Conservation (phyloP, 1,140 invertebrate genomes). For the Drosophila pseudoobscura region DNA sequence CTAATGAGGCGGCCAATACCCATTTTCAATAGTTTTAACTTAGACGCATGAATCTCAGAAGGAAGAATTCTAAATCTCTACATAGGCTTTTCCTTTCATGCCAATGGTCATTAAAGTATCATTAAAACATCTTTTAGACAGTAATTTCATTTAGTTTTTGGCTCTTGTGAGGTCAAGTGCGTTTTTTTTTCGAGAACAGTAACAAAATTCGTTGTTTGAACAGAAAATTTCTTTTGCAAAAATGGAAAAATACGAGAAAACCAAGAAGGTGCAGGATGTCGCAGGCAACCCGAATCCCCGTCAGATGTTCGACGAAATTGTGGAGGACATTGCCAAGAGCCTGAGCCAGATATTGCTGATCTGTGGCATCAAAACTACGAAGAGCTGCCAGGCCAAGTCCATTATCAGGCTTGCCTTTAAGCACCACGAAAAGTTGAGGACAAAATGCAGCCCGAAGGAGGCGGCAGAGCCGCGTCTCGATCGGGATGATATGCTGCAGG, state of each 20-base stretch:
- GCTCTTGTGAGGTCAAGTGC: no score
- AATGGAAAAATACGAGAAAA: no score
- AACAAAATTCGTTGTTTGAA: slow-evolving; percentile 13
- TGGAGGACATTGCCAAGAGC: slow-evolving; percentile 65
- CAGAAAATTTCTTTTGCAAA: not conserved
- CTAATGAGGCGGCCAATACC: no score
- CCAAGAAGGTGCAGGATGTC: slow-evolving; percentile 4
- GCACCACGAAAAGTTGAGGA: slow-evolving; percentile 60
- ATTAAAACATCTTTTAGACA: no score
- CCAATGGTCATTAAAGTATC: no score
- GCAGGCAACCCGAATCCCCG: slow-evolving; percentile 47
- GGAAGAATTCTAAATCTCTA: no score
- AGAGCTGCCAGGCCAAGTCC: slow-evolving; percentile 47
- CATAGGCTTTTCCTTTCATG: no score
- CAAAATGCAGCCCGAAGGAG: slow-evolving; percentile 16
- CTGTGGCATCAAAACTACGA: slow-evolving; percentile 61
- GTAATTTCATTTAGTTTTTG: no score
- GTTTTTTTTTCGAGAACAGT: no score
- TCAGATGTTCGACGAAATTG: slow-evolving; percentile 67
- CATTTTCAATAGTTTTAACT: no score
- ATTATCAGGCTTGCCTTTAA: slow-evolving; percentile 33
- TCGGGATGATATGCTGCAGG: slow-evolving; percentile 66
- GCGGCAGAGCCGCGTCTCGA: slow-evolving; percentile 33
- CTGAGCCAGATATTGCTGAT: slow-evolving; percentile 72
- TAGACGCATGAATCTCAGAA: no score